A percentile compares a stretch with the other conserved stretches of the same genome.
Evolutionary conservation across 2,888 invertebrate species (phyloP).

Genomic region (Cerastoderma edule): DNA sequence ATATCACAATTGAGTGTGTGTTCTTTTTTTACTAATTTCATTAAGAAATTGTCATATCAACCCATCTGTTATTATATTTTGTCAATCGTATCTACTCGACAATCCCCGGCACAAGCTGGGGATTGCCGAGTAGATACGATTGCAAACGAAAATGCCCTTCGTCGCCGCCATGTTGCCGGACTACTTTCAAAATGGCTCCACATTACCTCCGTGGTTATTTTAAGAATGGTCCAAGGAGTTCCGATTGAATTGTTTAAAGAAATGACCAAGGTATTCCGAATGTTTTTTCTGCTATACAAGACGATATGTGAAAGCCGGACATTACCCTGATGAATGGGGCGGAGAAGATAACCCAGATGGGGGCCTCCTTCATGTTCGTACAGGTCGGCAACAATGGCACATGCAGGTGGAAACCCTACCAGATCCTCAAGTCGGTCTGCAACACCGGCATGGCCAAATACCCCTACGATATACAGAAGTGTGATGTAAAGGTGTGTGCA

Average conservation of each 20-base stretch:
- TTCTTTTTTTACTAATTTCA: too few relatives aligned
- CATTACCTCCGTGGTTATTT: neutral
- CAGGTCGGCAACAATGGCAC: slow-evolving; percentile 36
- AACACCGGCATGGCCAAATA: slow-evolving; percentile 46
- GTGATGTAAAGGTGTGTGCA: slow-evolving; percentile 44
- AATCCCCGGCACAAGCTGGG: neutral
- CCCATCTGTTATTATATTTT: too few relatives aligned
- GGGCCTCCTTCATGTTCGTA: slow-evolving; percentile 52
- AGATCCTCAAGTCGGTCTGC: slow-evolving; percentile 52
- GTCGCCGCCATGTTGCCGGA: neutral
- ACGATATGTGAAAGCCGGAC: slow-evolving; percentile 56
- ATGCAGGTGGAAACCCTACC: slow-evolving; percentile 55
- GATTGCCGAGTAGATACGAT: neutral
- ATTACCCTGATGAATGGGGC: slow-evolving; percentile 51
- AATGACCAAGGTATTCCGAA: neutral
- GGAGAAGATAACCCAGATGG: slow-evolving; percentile 40
- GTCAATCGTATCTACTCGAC: too few relatives aligned
- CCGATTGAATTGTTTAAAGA: neutral
- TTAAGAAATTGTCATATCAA: too few relatives aligned
- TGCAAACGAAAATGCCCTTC: neutral
- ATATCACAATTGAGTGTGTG: too few relatives aligned
- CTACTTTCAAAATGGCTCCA: neutral
- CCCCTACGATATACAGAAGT: slow-evolving; percentile 50
- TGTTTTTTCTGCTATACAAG: slow-evolving; percentile 18
- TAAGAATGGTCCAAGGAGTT: neutral